Evolutionary conservation across 2,888 invertebrate genomes (phyloP).

Genomic region (Tetheella fluctuosa): DNA sequence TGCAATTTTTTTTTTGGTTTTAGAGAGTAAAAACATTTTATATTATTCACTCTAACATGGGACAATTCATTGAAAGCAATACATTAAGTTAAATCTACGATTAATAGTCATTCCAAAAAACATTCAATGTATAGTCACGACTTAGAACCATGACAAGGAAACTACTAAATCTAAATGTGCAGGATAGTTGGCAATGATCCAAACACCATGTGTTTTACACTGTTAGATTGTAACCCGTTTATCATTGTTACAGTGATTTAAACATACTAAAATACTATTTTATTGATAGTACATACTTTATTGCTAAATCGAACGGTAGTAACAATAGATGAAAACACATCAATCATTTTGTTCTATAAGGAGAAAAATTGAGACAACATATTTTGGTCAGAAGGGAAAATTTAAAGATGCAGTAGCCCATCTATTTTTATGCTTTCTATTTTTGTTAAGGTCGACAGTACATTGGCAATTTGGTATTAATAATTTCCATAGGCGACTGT

Average conservation of each 20-base stretch:
- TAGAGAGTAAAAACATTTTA: too few species aligned
- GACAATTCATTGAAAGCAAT: too few species aligned
- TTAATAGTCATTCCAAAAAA: background rate
- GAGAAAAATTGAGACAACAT: background rate
- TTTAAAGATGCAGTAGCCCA: background rate
- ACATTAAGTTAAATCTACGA: background rate
- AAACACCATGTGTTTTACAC: background rate
- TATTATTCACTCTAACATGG: too few species aligned
- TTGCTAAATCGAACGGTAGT: background rate
- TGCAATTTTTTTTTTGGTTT: too few species aligned
- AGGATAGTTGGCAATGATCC: constrained; percentile 7
- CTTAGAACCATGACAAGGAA: constrained; percentile 2
- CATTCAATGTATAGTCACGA: background rate
- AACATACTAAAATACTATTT: background rate
- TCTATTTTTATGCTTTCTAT: too few species aligned
- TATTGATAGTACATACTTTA: background rate
- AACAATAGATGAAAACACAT: too few species aligned
- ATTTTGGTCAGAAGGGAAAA: background rate
- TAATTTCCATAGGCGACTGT: too few species aligned
- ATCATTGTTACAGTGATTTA: constrained; percentile 3
- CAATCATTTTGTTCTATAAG: too few species aligned
- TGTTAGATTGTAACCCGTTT: background rate
- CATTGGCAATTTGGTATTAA: too few species aligned
- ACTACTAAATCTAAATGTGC: constrained; percentile 4
- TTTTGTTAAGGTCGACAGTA: too few species aligned